phyloP scores from a whole-genome alignment of 2,888 invertebrate genomes.

The Sesia bembeciformis region DNA sequence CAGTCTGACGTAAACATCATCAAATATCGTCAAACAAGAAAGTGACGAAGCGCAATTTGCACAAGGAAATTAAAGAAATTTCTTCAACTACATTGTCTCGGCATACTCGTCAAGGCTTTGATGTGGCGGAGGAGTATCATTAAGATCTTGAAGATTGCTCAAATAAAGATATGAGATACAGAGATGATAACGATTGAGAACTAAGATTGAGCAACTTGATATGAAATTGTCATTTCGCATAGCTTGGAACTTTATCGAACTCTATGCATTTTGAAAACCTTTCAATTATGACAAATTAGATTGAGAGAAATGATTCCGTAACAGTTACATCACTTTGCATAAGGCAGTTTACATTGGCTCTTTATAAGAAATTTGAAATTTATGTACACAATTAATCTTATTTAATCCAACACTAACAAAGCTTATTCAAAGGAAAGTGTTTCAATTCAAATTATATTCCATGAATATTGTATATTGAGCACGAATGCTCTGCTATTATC shows the following conservation, averaged over 20 bases:
- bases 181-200: no score
- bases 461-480: neutral
- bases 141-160: constrained; percentile 9
- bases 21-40: constrained; percentile 18
- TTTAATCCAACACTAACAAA: no score
- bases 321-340: no score
- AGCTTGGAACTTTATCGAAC: no score
- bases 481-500: neutral
- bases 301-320: no score
- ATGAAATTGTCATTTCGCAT: no score
- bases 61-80: constrained; percentile 12
- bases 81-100: neutral
- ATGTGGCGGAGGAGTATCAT: constrained; percentile 3
- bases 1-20: constrained; percentile 21
- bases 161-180: neutral
- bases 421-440: neutral
- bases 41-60: constrained; percentile 12
- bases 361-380: no score
- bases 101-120: neutral
- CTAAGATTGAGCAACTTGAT: no score
- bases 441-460: neutral
- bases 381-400: no score
- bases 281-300: no score
- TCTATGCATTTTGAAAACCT: no score
- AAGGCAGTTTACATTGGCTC: no score